Evolutionary conservation across 2,113 vertebrate genomes (phyloP).

Genomic region (Cephalopterus ornatus): DNA sequence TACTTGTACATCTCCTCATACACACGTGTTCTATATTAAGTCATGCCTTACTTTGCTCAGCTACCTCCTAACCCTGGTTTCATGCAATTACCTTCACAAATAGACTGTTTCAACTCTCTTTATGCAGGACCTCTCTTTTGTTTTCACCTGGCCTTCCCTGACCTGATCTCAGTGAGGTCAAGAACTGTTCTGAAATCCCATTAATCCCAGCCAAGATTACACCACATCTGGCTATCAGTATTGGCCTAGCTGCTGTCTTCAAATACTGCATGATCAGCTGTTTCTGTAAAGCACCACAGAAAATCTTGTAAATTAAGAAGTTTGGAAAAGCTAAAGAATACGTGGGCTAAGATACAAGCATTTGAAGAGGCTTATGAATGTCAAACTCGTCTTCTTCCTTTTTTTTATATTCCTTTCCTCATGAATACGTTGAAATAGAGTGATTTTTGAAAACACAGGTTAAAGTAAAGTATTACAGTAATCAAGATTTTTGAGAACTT

Average conservation of each 20-base stretch:
- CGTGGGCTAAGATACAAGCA: neutral
- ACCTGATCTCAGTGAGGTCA: conserved; percentile 21
- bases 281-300: neutral
- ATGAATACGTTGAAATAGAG: neutral
- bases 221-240: conserved; percentile 10
- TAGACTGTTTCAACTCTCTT: conserved; percentile 19
- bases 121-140: conserved; percentile 21
- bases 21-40: conserved; percentile 36
- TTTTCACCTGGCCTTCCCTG: conserved; percentile 40
- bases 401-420: neutral
- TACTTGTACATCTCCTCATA: neutral
- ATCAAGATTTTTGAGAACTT: neutral
- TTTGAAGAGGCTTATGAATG: neutral
- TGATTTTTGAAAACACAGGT: neutral
- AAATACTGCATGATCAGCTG: neutral
- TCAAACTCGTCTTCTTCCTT: neutral
- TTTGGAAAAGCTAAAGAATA: neutral
- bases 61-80: conserved; percentile 28
- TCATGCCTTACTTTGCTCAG: neutral
- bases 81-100: conserved; percentile 52
- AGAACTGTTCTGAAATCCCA: conserved; percentile 25
- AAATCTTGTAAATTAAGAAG: neutral
- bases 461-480: neutral
- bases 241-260: neutral
- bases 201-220: conserved; percentile 17